Conservation (phyloP, 2,113 vertebrate species). For the Entosphenus tridentatus region DNA sequence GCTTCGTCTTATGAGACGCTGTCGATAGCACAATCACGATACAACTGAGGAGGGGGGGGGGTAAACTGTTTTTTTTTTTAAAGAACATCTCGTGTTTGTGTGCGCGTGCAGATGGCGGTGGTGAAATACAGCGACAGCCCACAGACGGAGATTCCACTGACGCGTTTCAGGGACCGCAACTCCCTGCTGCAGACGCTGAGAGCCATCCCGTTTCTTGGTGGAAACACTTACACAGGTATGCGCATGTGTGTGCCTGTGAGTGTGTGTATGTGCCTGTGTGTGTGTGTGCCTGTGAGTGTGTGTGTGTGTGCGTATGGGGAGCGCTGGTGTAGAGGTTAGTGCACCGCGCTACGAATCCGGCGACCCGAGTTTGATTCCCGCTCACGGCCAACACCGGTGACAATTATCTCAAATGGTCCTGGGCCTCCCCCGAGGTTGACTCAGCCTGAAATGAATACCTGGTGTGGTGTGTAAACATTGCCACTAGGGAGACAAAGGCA, state of each 20-base stretch:
- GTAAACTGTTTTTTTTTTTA: not conserved
- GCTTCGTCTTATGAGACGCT: too few relatives aligned
- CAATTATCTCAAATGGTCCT: too few relatives aligned
- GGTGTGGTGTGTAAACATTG: too few relatives aligned
- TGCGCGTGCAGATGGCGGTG: conserved; percentile 36
- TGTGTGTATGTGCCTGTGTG: not conserved
- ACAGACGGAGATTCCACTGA: conserved; percentile 37
- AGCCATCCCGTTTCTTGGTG: conserved; percentile 33
- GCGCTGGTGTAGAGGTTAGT: too few relatives aligned
- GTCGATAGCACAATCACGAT: too few relatives aligned
- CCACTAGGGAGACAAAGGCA: too few relatives aligned
- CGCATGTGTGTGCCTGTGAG: not conserved
- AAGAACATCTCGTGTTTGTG: not conserved
- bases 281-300: not conserved
- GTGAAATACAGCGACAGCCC: conserved; percentile 54
- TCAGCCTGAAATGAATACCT: too few relatives aligned
- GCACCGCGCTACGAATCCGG: too few relatives aligned
- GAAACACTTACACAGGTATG: conserved; percentile 54
- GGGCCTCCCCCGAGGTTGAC: too few relatives aligned
- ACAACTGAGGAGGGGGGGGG: too few relatives aligned
- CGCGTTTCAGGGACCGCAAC: conserved; percentile 34
- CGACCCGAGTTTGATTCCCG: too few relatives aligned
- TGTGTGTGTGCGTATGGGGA: not conserved
- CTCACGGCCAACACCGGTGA: too few relatives aligned
- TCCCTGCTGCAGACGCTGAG: conserved; percentile 30